Base-by-base conservation (phyloP, 1,140 invertebrate species). In the Euschistus heros region DNA sequence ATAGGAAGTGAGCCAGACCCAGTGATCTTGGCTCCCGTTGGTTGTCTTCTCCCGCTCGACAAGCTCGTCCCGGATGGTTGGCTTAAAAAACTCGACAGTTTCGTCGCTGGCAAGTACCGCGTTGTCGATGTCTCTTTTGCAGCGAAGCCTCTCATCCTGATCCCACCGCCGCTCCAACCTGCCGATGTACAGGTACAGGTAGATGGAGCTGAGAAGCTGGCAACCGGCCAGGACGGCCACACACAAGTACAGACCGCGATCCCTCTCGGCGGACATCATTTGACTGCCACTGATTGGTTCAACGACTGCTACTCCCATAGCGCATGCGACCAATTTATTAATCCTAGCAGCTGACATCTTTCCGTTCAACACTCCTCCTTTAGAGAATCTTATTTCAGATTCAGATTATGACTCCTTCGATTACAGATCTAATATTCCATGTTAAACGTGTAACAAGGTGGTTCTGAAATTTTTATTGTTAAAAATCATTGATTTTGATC, bases 1-100 rank as follows among this genome's bases (percentile, higher is more conserved):
- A 70, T 88, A 87, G 68, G 85, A 85, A 22, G 87, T 88, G 54
- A 90, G 73, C 83, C 86, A 89, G 66, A 89, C 83, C 86, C 86
- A 87, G 33, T 82, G 81, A 69, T 86, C 68, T 27, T 37, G 20
- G 2, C 59, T 27, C 17, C 27, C 30, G 30, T 59, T 70, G 64
- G 42, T 63, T 47, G 17, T 69, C 66, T 6, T 44, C 63, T 46
- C 68, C 67, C 8, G 46, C 57, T 82, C 81, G 66, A 85, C 83
- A 2, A 85, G 71, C n/a, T 81, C 80, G 3, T 78, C 73, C 62
- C 81, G 75, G 70, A 84, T 78, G 73, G 84, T 84, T 2, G 84
- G 83, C 69, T 84, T 81, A 71, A 85, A 85, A 73, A 86, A 86
- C 67, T 86, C 84, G 0, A 85, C 82, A 66, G 81, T 76, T 62